A percentile compares a stretch with the other conserved stretches of the same genome.
phyloP scores from a whole-genome alignment of 2,888 invertebrate species.

The Sinopyrophorus schimmeli region DNA sequence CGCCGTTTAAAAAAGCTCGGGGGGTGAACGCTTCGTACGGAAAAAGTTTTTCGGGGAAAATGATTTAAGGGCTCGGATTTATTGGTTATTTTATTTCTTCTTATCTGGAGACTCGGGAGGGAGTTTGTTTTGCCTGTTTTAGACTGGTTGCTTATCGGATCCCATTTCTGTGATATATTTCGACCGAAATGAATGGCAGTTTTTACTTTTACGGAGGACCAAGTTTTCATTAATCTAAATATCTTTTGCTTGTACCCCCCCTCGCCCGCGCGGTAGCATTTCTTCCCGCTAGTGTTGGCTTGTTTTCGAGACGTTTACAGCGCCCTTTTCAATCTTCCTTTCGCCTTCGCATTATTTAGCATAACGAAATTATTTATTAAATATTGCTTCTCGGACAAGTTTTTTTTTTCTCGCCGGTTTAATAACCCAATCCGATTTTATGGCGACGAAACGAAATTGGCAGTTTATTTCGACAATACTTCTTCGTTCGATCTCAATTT shows the following conservation, averaged over 20 bases:
- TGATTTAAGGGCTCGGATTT: constrained; percentile 20
- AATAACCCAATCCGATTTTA: constrained; percentile 7
- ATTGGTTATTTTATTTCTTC: constrained; percentile 26
- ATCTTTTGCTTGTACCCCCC: no score
- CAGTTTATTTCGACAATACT: constrained; percentile 10
- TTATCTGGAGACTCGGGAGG: constrained; percentile 21
- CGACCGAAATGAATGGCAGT: constrained; percentile 27
- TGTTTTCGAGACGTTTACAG: constrained; percentile 14
- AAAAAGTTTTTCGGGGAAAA: constrained; percentile 11
- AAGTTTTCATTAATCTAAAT: constrained; percentile 25
- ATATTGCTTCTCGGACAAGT: constrained; percentile 5
- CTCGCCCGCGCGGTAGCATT: no score
- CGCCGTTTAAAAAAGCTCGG: no score
- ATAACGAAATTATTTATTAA: constrained; percentile 8
- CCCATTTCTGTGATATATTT: constrained; percentile 25
- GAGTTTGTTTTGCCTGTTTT: constrained; percentile 26
- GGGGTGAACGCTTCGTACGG: no score
- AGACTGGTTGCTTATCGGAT: constrained; percentile 25
- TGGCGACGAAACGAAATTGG: constrained; percentile 4
- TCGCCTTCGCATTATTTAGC: constrained; percentile 9
- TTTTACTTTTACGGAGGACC: constrained; percentile 24
- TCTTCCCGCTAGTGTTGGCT: constrained; percentile 2
- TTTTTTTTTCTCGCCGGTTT: neutral
- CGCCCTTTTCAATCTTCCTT: constrained; percentile 13
- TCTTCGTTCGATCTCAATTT: neutral